Evolutionary conservation across 2,888 invertebrate genomes (phyloP), one percentile per base, ranked within the genome.

Genomic region (Dendrolimus pini): DNA sequence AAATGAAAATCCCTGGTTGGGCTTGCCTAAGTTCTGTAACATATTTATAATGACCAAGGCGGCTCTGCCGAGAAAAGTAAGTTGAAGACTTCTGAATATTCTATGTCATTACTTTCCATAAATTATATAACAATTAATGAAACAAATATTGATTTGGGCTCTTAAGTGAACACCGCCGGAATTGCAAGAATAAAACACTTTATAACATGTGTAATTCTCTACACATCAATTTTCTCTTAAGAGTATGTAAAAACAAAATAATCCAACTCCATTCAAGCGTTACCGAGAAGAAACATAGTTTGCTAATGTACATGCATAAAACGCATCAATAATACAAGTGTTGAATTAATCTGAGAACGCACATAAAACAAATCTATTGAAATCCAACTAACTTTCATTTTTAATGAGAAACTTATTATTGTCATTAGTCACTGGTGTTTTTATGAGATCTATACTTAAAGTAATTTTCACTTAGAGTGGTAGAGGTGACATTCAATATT

Each of bases 191-290:
- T 55, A 60, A 59, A 55, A 61, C 55, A 55, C 58, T 58, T 62
- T 59, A 54, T 58, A 61, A 64, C 65, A 64, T 66, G 52, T 62
- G 61, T 63, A 67, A 70, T 75, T 82, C 79, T 83, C 78, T 77
- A 67, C 60, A 66, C 68, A 61, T 64, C 63, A 60, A 64, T 66
- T 72, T 57, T 47, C 47, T 47, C 47, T 47, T 47, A 47, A 12
- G 12, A 12, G 47, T 47, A 12, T 47, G 68, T 68, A 80, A 82
- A 82, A 83, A 78, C 78, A 75, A 80, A 85, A 85, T 84, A 78
- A 75, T 82, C 75, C 66, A 65, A 63, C 64, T 74, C 80, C 71
- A 83, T 80, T 85, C 75, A 85, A 77, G 86, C 85, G 80, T 80
- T 74, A 75, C 78, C 67, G 76, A 78, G 79, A 76, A 79, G 69